Conservation (phyloP, 2,797 vertebrate species). For the Emydoidea blandingii region DNA sequence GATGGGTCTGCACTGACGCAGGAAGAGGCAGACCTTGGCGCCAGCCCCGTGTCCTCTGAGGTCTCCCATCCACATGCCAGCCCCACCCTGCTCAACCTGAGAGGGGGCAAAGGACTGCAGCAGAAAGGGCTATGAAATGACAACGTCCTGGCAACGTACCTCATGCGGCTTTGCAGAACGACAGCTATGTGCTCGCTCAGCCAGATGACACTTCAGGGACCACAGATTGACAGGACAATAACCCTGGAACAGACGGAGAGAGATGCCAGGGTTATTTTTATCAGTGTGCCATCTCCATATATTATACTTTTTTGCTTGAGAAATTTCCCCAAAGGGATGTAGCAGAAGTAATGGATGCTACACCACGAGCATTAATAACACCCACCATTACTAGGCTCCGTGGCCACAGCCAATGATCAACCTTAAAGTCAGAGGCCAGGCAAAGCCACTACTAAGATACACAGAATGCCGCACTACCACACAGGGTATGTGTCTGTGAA, state of each 20-base stretch:
- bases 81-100: no score
- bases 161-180: not conserved
- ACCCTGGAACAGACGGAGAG: not conserved
- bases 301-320: not conserved
- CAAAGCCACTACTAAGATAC: not conserved
- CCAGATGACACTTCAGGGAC: not conserved
- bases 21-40: not conserved
- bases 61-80: not conserved
- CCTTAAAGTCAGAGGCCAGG: not conserved
- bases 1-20: not conserved
- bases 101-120: no score
- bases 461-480: no score
- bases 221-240: not conserved
- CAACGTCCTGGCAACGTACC: no score
- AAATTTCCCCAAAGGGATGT: not conserved
- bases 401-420: not conserved
- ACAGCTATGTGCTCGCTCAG: not conserved
- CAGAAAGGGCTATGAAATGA: no score
- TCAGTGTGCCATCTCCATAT: not conserved
- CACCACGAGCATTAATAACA: not conserved
- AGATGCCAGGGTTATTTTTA: not conserved
- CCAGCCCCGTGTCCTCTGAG: not conserved
- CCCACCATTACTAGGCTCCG: not conserved
- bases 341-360: not conserved
- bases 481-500: no score